Percentiles rank a stretch among this genome's conserved stretches.
Conservation (phyloP, 1,140 invertebrate genomes). For the Patella vulgata region DNA sequence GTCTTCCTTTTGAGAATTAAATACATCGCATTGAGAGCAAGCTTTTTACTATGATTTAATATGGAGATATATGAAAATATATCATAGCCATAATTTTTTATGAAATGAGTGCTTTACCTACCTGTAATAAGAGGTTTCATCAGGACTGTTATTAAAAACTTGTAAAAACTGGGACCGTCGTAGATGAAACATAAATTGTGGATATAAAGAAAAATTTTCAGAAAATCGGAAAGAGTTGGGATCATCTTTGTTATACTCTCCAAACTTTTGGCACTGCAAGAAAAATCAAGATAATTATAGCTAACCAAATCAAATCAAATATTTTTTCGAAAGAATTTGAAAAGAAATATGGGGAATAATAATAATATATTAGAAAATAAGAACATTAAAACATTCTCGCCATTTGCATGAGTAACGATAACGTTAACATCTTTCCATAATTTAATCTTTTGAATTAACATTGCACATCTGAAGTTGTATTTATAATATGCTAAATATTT, state of each 20-base stretch:
- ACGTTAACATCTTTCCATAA: too few relatives aligned
- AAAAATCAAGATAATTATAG: slow-evolving; percentile 4
- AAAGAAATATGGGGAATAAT: too few relatives aligned
- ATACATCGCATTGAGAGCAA: too few relatives aligned
- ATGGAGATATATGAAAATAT: background rate
- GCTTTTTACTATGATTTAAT: background rate
- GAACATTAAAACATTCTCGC: too few relatives aligned
- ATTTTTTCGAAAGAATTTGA: too few relatives aligned
- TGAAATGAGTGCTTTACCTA: slow-evolving; percentile 56
- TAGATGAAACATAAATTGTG: slow-evolving; percentile 99
- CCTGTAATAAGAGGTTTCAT: slow-evolving; percentile 99
- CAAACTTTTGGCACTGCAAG: slow-evolving; percentile 97
- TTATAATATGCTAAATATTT: too few relatives aligned
- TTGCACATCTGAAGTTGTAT: too few relatives aligned
- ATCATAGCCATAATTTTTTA: background rate
- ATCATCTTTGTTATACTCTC: slow-evolving; percentile 97
- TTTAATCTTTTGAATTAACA: too few relatives aligned
- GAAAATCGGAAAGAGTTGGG: slow-evolving; percentile 94
- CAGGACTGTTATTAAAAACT: slow-evolving; percentile 99
- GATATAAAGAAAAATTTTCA: slow-evolving; percentile 98
- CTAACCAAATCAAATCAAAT: too few relatives aligned
- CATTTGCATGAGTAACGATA: too few relatives aligned
- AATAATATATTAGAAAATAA: too few relatives aligned
- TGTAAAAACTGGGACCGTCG: slow-evolving; percentile 98
- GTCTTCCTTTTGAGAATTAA: too few relatives aligned